Conservation (phyloP, 2,113 vertebrate species). For the Brachionichthys hirsutus region DNA sequence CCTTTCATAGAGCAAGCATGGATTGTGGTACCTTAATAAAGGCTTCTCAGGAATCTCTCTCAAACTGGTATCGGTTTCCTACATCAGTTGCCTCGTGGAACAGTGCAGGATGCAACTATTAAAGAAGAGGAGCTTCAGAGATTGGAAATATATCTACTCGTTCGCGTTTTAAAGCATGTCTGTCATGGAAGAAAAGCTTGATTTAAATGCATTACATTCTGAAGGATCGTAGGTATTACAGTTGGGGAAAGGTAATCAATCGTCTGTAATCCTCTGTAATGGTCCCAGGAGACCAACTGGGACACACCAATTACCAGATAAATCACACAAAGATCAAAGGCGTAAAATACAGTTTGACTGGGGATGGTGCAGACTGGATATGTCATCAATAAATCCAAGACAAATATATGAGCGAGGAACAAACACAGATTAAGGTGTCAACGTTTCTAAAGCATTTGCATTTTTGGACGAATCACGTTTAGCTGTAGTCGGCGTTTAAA, state of each 20-base stretch:
- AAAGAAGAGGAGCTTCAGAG: slow-evolving; percentile 38
- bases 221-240: neutral
- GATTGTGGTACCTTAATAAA: slow-evolving; percentile 21
- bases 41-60: slow-evolving; percentile 5
- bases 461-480: slow-evolving; percentile 14
- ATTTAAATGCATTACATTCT: slow-evolving; percentile 41
- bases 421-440: neutral
- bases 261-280: slow-evolving; percentile 38
- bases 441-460: slow-evolving; percentile 15
- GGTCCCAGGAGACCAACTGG: slow-evolving; percentile 24
- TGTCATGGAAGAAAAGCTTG: slow-evolving; percentile 4
- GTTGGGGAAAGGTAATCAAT: slow-evolving; percentile 27
- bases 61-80: slow-evolving; percentile 15
- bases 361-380: neutral
- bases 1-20: neutral
- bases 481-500: slow-evolving; percentile 7
- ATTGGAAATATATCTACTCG: slow-evolving; percentile 16
- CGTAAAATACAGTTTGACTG: slow-evolving; percentile 3
- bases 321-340: slow-evolving; percentile 30
- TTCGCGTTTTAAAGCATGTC: slow-evolving; percentile 16
- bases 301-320: slow-evolving; percentile 33
- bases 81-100: slow-evolving; percentile 13
- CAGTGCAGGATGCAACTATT: slow-evolving; percentile 24
- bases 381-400: neutral
- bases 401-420: slow-evolving; percentile 5